Evolutionary conservation across 2,888 invertebrate species (phyloP), one percentile per base, ranked within the genome.

Genomic region (Trisateles emortualis): DNA sequence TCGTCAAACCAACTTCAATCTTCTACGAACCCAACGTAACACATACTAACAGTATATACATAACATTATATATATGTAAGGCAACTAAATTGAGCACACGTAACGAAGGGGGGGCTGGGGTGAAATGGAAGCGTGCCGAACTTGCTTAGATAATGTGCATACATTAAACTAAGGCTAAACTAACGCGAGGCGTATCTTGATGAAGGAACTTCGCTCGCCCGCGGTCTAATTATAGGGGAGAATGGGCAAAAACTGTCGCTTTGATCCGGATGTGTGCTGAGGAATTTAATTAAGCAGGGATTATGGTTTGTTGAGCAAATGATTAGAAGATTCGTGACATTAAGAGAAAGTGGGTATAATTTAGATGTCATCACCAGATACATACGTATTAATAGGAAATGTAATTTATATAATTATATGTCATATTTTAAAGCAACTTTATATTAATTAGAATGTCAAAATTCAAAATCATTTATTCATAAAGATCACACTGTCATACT

Each of bases 71-170:
- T 59, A 52, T 69, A 69, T 59, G 59, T 65, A 62, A 64, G 52
- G 54, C 69, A 79, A 79, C 79, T 78, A 84, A 87, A 84, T 86
- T 86, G 83, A 81, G 84, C 79, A 74, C 79, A 85, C 81, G 81
- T 83, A 81, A 79, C 74, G 73, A 73, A 78, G 63, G 52, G 67
- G 70, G 62, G 70, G 72, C 54, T 49, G 68, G 72, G 67, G 70
- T 67, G 67, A 69, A 71, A 73, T 68, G 71, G 70, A 73, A 72
- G 76, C 76, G 76, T 70, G 64, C 78, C 77, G 83, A 87, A 88
- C 84, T 90, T 88, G 89, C 90, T 92, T 91, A 92, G 92, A 90
- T 92, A 92, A 92, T 91, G 89, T 91, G 92, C 91, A 92, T 92
- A 91, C 88, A 92, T 92, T 92, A 92, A 91, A 91, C 90, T 90